Evolutionary conservation across 1,140 invertebrate genomes (phyloP), one percentile per base, ranked within the genome.

Genomic region (Pseudachorutes palmiensis): DNA sequence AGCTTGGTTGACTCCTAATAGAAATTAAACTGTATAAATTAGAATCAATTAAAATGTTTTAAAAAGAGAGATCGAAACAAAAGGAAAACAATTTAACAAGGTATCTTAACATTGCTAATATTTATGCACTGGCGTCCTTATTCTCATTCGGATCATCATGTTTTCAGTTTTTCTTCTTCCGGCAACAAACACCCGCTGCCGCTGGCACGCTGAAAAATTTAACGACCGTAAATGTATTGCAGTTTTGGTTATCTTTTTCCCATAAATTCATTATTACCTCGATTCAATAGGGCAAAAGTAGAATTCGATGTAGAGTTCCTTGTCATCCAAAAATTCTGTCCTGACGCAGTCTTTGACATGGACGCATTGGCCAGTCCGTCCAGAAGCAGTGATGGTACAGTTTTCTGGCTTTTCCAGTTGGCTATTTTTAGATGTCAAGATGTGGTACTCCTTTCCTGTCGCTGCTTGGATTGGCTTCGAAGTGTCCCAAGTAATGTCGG

Each of bases 221-320:
- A 29, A 60, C 22, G 3, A 55, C 9, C 9, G 9, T 16, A 5
- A 55, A 16, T 16, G 5, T 16, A 19, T 19, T 19, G 24, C 9
- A 24, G 5, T 12, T 55, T 24, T 55, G 24, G 24, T 16, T 16
- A 55, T 14, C 12, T 55, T 16, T 3, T 16, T 16, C 9, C 9
- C 24, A 14, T 12, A 55, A 9, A 55, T 55, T 22, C 12, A 14
- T 12, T 63, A 59, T 24, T 62, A 63, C 60, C 24, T 36, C 2
- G 66, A 51, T n/a, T 62, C 14, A 30, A 70, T 67, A 29, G 57
- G 55, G 48, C 69, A 70, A 41, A 70, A 70, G 24, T 70, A 70
- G 0, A 62, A 65, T n/a, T 41, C 24, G 24, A 24, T 55, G 30
- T 66, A 70, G 29, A 67, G 16, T 5, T 49, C 30, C 24, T 49